Base-by-base conservation (phyloP, 2,797 vertebrate species). In the Lagorchestes hirsutus region DNA sequence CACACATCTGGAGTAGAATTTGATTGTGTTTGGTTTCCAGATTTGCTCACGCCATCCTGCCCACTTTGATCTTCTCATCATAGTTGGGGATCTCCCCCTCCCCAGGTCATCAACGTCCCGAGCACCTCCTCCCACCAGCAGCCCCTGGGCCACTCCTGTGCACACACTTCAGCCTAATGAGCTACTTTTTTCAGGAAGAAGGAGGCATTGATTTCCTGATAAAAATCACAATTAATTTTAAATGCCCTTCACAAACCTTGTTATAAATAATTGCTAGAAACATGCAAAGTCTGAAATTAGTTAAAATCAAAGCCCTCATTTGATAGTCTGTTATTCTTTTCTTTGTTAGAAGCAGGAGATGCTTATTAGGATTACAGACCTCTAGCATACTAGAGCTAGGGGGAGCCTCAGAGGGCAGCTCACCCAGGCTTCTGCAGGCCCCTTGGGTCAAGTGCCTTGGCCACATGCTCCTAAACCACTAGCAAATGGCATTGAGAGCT, bases 241-340 rank as follows among this genome's bases (percentile, higher is more conserved):
- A 98, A 97, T 95, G 96, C 95, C 93, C 96, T 98, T 97, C 91
- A 58, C 97, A 97, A 98, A 95, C 96, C 96, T 94, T 91, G 90
- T 95, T 98, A 96, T 93, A 96, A 96, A 94, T 95, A 98, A 97
- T 97, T 97, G 93, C 97, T 97, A 96, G 95, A 96, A 97, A 97
- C 97, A 93, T 96, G 96, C 95, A 91, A 96, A 98, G 96, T 95
- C 96, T 97, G 97, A 98, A 97, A 91, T 97, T 96, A 98, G 97
- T 98, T 95, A 97, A 98, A 98, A 95, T 96, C 34, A 5, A 82
- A 97, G 58, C 46, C 95, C 57, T 52, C 67, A 2, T 90, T 93
- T 62, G 90, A 87, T 18, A 52, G 28, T 28, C 92, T 40, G 95
- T 95, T 94, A 93, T 95, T 95, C 91, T 52, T 24, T 92, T 94